Base-by-base conservation (phyloP, 2,797 vertebrate genomes). In the Acrocephalus scirpaceus region DNA sequence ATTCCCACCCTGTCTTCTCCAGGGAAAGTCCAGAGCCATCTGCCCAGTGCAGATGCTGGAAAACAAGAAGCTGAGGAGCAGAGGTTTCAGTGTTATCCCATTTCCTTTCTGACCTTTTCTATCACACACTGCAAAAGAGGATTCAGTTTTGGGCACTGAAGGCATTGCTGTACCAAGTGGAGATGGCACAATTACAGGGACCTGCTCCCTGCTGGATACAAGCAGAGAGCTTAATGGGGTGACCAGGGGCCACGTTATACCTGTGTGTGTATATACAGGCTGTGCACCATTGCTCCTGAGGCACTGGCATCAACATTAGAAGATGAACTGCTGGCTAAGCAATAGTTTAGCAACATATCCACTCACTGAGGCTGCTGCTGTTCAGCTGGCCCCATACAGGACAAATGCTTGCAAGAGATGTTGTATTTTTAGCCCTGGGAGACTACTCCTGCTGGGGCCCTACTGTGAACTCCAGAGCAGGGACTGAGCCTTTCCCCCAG, bases 201-300 rank as follows among this genome's bases (percentile, higher is more conserved):
- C 38, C 47, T 61, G 29, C 45, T 84, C 66, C 79, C 54, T 83
- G 47, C 40, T 53, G 71, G 57, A 75, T 40, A 44, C 25, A 47
- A 78, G 75, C 1, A 0, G n/a, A 78, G 53, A 75, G 30, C 38
- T 80, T 64, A 32, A 53, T 0, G 2, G 44, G 58, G 51, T 0
- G 0, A 85, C 23, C 11, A 71, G 34, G 30, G 36, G 22, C 76
- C 60, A 61, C 1, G 1, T 54, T 75, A 29, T 60, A 83, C 76
- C 51, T 69, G 54, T 57, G 67, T 71, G 48, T 64, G 48, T 91
- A 53, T 32, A 36, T 51, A 91, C 61, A 77, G 54, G 57, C 51
- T 53, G 30, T 19, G 47, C 92, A 72, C 36, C 64, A 23, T 9
- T 62, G 54, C 40, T 79, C 60, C 69, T 57, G 40, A 38, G 2